Base-by-base conservation (phyloP, 2,888 invertebrate species). In the Hydraecia micacea region DNA sequence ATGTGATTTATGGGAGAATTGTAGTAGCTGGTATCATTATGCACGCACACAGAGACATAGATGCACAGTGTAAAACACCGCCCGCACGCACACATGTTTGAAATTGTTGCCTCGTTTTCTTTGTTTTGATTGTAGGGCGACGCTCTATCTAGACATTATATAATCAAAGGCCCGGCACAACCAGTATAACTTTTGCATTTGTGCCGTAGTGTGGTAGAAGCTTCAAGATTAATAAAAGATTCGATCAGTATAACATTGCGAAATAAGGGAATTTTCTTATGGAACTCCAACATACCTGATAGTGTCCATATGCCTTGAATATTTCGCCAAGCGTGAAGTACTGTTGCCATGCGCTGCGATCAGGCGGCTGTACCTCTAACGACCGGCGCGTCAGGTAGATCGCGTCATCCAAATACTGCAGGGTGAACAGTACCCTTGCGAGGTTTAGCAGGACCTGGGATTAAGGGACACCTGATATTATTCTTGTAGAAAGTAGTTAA, bases 251-350 rank as follows among this genome's bases (percentile, higher is more conserved):
- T 32, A 62, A 62, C 2, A 62, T 66, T 13, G 36, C 52, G 36
- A 11, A 52, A 39, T 13, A 65, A 65, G 25, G 25, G 66, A 32
- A 0, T 46, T 32, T 11, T 52, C 46, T 1, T 42, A 36, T 4
- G 1, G 9, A n/a, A 0, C 1, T 62, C 6, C 52, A 69, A 63
- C 84, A 77, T 84, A 96, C 96, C 94, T 96, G 97, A 95, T 98
- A 98, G 92, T 98, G 98, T 88, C 99, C 99, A 91, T 98, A 98
- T 1, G 98, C 98, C 96, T 98, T 99, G 92, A 99, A 98, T 93
- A 99, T 99, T 95, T 99, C 99, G 11, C 99, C 99, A 75, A 99
- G 97, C 11, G 99, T 99, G 93, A 99, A 98, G 96, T 99, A 98
- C 94, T 99, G 99, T 92, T 98, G 98, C 99, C 99, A 99, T 4